Evolutionary conservation across 2,888 invertebrate genomes (phyloP).

Genomic region (Eudasyphora cyanicolor): DNA sequence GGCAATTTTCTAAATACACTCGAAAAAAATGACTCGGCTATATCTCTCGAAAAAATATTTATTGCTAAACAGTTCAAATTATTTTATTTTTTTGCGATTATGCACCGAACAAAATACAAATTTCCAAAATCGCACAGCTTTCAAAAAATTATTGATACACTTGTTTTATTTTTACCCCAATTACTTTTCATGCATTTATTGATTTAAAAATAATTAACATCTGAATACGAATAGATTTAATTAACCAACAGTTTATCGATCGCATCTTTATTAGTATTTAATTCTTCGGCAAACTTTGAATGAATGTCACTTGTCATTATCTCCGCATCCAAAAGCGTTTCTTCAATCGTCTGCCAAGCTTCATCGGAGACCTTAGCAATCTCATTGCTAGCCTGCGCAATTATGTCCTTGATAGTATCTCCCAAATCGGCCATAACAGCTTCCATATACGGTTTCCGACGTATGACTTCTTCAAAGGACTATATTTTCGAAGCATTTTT

Average conservation of each 20-base stretch:
- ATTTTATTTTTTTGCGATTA: neutral
- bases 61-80: neutral
- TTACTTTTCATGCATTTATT: no score
- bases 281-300: neutral
- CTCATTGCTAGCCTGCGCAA: neutral
- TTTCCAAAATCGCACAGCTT: no score
- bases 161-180: no score
- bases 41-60: no score
- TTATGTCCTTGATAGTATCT: neutral
- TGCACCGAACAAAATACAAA: neutral
- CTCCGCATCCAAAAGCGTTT: neutral
- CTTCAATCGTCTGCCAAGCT: neutral
- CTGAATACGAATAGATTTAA: neutral
- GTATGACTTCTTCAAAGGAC: no score
- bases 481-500: no score
- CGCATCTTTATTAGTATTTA: neutral
- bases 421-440: neutral
- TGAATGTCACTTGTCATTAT: neutral
- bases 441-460: neutral
- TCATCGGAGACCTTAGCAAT: neutral
- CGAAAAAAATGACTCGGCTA: no score
- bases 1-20: no score
- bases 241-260: neutral
- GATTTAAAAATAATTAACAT: no score
- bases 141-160: no score